These are phyloP conservation scores for Hyperoodon ampullatus DNA, from an alignment of 2,113 vertebrate genomes.

Conservation along the genomic window DNA sequence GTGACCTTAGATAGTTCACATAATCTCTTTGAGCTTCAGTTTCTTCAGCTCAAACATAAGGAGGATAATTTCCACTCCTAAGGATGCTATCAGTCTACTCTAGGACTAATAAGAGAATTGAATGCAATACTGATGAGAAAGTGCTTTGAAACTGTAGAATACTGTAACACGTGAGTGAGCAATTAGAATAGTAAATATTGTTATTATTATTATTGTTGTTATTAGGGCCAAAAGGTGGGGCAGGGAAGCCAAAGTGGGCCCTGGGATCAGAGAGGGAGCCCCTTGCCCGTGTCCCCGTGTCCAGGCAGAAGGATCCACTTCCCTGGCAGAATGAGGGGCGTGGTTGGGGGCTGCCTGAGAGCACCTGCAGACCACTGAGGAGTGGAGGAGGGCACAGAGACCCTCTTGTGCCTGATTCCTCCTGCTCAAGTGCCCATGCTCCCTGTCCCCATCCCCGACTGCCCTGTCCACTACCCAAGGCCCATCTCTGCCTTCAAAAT, in stretches of 20 bases:
- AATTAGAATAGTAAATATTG: background rate
- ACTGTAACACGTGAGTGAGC: background rate
- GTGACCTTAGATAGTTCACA: background rate
- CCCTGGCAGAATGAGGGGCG: background rate
- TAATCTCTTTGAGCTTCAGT: background rate
- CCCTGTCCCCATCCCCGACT: background rate
- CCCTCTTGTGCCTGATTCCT: background rate
- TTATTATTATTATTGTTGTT: background rate
- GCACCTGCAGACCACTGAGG: background rate
- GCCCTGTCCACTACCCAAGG: background rate
- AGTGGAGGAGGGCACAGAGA: background rate
- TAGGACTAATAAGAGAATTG: background rate
- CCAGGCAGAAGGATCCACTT: background rate
- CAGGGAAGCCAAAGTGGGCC: background rate
- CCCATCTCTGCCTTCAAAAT: constrained; percentile 52
- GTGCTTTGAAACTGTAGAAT: background rate
- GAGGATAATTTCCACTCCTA: background rate
- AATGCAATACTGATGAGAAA: background rate
- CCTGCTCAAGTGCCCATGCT: background rate
- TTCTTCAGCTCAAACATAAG: background rate
- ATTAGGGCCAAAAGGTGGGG: background rate
- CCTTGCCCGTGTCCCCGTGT: background rate
- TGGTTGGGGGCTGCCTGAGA: background rate
- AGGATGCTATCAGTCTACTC: background rate
- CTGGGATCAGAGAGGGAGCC: background rate